Evolutionary conservation across 2,888 invertebrate species (phyloP).

Genomic region (Drosophila multiciliata): DNA sequence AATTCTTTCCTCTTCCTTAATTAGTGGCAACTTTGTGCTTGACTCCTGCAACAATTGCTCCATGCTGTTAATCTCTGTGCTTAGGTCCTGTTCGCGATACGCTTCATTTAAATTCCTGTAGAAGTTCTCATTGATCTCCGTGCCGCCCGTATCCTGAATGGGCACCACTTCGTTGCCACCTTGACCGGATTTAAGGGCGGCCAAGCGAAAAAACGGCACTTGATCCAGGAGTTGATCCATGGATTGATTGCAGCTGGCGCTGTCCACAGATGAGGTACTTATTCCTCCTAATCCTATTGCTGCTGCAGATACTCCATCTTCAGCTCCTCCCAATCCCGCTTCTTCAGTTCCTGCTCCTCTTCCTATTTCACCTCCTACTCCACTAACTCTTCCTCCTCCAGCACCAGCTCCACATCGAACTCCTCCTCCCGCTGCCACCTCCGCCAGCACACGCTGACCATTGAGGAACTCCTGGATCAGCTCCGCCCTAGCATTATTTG

Average conservation of each 20-base stretch:
- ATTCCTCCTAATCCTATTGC: neutral
- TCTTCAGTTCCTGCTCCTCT: neutral
- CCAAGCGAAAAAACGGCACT: slow-evolving; percentile 82
- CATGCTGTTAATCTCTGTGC: slow-evolving; percentile 67
- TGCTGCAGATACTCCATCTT: neutral
- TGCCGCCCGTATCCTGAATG: slow-evolving; percentile 82
- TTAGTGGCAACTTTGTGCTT: slow-evolving; percentile 30
- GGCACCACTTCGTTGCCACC: slow-evolving; percentile 75
- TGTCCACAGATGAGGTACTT: neutral
- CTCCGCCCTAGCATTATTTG: slow-evolving; percentile 74
- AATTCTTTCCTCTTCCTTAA: neutral
- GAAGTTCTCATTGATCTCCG: slow-evolving; percentile 93
- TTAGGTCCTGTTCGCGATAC: slow-evolving; percentile 89
- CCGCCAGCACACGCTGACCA: slow-evolving; percentile 56
- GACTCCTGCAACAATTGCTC: slow-evolving; percentile 71
- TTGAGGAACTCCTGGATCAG: slow-evolving; percentile 74
- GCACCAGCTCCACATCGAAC: neutral
- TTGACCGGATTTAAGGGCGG: slow-evolving; percentile 78
- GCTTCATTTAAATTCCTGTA: slow-evolving; percentile 95
- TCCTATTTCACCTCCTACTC: neutral
- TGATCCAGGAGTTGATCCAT: slow-evolving; percentile 47
- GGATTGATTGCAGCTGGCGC: neutral
- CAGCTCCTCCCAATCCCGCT: neutral
- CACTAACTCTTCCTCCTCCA: neutral
- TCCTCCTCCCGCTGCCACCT: slow-evolving; percentile 42